Evolutionary conservation across 2,797 vertebrate species (phyloP).

Genomic region (Varecia variegata): DNA sequence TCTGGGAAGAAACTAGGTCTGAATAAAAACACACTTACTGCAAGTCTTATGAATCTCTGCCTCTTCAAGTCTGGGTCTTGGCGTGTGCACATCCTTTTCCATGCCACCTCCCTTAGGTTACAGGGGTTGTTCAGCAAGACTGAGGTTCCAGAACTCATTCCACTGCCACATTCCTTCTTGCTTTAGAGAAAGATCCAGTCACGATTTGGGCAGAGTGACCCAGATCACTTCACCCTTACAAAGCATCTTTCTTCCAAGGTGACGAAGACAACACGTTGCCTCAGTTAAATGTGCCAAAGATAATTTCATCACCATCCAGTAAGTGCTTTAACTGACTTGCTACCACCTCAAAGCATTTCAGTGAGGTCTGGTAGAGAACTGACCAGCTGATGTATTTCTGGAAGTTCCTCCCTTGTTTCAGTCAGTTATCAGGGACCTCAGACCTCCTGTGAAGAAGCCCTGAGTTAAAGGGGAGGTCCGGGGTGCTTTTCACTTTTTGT

Average conservation of each 20-base stretch:
- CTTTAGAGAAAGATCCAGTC: neutral
- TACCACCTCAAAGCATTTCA: neutral
- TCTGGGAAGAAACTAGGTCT: neutral
- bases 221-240: neutral
- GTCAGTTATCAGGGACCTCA: neutral
- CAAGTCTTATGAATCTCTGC: neutral
- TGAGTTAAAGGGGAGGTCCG: neutral
- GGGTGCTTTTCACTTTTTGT: neutral
- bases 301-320: neutral
- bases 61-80: neutral
- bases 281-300: neutral
- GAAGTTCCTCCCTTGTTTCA: neutral
- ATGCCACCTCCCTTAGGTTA: neutral
- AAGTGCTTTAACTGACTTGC: neutral
- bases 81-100: neutral
- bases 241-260: neutral
- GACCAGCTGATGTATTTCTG: neutral
- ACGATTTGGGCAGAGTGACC: neutral
- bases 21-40: neutral
- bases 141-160: neutral
- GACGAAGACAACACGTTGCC: neutral
- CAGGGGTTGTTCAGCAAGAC: neutral
- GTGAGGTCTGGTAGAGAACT: neutral
- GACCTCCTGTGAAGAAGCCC: neutral
- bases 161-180: neutral